These are phyloP conservation scores for Empis livida DNA, from an alignment of 2,888 invertebrate species.

Conservation along the genomic window DNA sequence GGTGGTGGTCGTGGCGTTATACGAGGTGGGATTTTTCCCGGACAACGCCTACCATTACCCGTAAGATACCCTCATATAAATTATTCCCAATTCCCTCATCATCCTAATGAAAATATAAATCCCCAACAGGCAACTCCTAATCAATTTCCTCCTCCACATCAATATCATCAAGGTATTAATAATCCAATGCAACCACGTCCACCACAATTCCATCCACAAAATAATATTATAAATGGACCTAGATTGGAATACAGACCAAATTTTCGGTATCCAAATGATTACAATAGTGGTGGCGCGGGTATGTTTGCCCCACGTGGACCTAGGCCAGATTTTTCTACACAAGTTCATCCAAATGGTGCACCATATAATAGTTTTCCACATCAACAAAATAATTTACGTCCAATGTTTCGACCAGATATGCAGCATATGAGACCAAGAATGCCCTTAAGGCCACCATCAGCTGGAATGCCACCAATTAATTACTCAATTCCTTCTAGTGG, in stretches of 20 bases:
- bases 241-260: slow-evolving; percentile 14
- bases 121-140: slow-evolving; percentile 10
- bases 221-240: slow-evolving; percentile 9
- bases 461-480: not conserved
- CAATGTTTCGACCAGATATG: slow-evolving; percentile 20
- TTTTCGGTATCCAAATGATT: slow-evolving; percentile 16
- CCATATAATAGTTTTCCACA: slow-evolving; percentile 6
- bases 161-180: slow-evolving; percentile 15
- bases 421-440: slow-evolving; percentile 17
- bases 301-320: slow-evolving; percentile 5
- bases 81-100: slow-evolving; percentile 16
- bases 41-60: slow-evolving; percentile 21
- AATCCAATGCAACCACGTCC: slow-evolving; percentile 19
- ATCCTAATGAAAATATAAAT: slow-evolving; percentile 18
- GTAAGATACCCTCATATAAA: slow-evolving; percentile 9
- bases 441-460: slow-evolving; percentile 26
- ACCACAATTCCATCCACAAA: slow-evolving; percentile 18
- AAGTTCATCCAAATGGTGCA: slow-evolving; percentile 6
- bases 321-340: slow-evolving; percentile 5
- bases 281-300: not conserved
- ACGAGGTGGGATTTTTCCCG: slow-evolving; percentile 19
- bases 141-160: slow-evolving; percentile 11
- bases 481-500: not conserved
- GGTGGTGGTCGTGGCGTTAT: slow-evolving; percentile 18
- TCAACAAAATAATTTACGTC: slow-evolving; percentile 9